Conservation (phyloP, 2,888 invertebrate genomes). For the Drosophila mercatorum region DNA sequence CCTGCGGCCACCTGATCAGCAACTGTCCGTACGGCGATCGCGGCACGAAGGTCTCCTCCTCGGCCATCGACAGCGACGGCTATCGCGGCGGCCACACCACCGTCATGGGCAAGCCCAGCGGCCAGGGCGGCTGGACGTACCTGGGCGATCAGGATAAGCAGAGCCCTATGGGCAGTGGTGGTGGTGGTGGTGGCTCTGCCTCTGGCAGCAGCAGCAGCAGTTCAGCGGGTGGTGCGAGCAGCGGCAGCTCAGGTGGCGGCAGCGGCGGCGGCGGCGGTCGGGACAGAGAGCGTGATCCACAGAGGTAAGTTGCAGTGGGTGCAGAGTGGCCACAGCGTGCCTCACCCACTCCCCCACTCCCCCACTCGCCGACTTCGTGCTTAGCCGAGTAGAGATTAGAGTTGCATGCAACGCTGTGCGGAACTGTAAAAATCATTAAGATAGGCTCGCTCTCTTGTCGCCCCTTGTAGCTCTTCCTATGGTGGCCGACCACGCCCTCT, state of each 20-base stretch:
- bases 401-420: constrained; percentile 2
- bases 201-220: constrained; percentile 57
- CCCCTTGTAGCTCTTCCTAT: constrained; percentile 85
- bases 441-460: constrained; percentile 84
- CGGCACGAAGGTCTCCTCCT: constrained; percentile 71
- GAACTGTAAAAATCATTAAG: constrained; percentile 82
- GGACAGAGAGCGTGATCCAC: constrained; percentile 61
- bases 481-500: constrained; percentile 83
- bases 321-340: constrained; percentile 33
- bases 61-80: constrained; percentile 72
- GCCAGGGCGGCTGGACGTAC: constrained; percentile 72
- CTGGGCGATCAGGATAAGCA: constrained; percentile 76
- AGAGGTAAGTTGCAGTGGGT: constrained; percentile 80
- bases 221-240: constrained; percentile 29
- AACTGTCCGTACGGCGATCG: constrained; percentile 71
- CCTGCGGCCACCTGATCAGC: constrained; percentile 65
- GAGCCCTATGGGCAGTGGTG: constrained; percentile 37
- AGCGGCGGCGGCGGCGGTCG: constrained; percentile 52
- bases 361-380: background rate
- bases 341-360: constrained; percentile 2
- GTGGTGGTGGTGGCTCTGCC: constrained; percentile 42
- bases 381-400: background rate
- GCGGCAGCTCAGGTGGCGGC: constrained; percentile 44
- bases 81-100: constrained; percentile 64
- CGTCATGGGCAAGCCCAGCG: constrained; percentile 52